Evolutionary conservation across 2,888 invertebrate genomes (phyloP).

Genomic region (Geophilus truncorum): DNA sequence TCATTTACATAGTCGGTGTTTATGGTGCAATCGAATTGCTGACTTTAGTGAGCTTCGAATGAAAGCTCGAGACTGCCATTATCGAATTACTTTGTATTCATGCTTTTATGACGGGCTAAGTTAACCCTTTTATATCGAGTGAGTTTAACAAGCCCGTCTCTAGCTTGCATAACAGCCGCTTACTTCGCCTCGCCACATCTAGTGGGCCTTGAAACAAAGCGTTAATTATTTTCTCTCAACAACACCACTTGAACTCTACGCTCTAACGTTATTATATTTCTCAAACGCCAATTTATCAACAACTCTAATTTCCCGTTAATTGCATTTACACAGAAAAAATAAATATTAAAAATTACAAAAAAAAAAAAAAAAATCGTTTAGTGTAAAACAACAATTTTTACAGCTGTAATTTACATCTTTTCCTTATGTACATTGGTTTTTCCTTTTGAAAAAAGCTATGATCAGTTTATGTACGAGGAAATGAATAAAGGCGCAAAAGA

Average conservation of each 20-base stretch:
- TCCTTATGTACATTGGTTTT: not conserved
- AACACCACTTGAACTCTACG: not conserved
- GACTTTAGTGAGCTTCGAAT: constrained; percentile 2
- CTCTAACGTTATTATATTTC: not conserved
- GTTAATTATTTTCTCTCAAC: constrained; percentile 18
- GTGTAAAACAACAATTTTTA: not conserved
- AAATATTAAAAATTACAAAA: not conserved
- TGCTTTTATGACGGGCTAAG: constrained; percentile 1
- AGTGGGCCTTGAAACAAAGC: not conserved
- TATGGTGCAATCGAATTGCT: constrained; percentile 6
- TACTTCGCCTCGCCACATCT: not conserved
- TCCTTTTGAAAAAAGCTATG: not conserved
- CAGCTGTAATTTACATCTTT: not conserved
- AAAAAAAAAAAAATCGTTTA: not conserved
- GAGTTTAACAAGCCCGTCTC: constrained; percentile 9
- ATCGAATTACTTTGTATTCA: constrained; percentile 18
- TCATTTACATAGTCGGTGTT: constrained; percentile 7
- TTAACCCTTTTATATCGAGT: not conserved
- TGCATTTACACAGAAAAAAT: not conserved
- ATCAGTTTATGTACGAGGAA: not conserved
- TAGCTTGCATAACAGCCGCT: not conserved
- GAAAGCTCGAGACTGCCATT: constrained; percentile 10
- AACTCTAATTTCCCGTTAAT: not conserved
- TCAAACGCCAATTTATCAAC: not conserved
- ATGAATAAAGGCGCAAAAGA: not conserved